Base-by-base conservation (phyloP, 2,888 invertebrate species). In the Chironomus riparius region DNA sequence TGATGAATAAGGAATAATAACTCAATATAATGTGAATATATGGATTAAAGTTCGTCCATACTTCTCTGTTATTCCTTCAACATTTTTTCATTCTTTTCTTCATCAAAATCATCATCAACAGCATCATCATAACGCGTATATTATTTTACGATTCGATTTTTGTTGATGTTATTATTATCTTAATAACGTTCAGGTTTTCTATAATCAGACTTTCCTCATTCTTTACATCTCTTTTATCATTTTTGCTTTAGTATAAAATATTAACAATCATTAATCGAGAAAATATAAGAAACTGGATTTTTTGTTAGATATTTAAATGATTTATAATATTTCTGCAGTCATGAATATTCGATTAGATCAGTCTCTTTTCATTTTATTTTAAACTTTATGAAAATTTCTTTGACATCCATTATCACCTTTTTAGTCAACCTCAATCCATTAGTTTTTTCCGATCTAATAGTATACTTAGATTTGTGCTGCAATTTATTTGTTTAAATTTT, bases 131-230 rank as follows among this genome's bases (percentile, higher is more conserved):
- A 18, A 18, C 15, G 18, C 6, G 56, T 2, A 18, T 56, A 56
- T 56, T 18, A 56, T 70, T 70, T 70, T 70, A 56, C 21, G 50
- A 48, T 70, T 70, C 56, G 70, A 70, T 70, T 65, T 70, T 48
- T 70, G 70, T 70, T 70, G 70, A 70, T 70, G 70, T 70, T 70
- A 70, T 70, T 70, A 70, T 70, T 70, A 70, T 56, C 70, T 56
- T 70, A 70, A 70, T 70, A 70, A 56, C 70, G 56, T 70, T 70
- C 70, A 70, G 70, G 56, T 70, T 70, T 70, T 70, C 50, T 13
- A 15, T 4, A 50, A 15, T 50, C 50, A 5, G 7, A 12, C 10
- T n/a, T 50, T 50, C 15, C 50, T 15, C 6, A 18, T 56, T 56
- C 10, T 38, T 7, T 10, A 38, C 38, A 24, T 38, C 38, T 2